phyloP scores from a whole-genome alignment of 2,888 invertebrate species.

The Meteorus cinctellus region DNA sequence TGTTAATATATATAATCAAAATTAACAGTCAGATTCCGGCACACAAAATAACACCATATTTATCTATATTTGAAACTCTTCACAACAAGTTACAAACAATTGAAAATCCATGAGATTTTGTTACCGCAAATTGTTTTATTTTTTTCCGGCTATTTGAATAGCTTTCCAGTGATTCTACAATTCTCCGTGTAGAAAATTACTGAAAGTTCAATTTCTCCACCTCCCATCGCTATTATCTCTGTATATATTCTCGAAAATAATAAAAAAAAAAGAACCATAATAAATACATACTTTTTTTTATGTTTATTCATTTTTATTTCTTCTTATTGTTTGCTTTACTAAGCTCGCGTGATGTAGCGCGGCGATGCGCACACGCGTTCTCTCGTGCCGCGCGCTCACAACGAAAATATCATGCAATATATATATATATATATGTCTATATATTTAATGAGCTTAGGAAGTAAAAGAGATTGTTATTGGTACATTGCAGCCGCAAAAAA shows the following conservation, averaged over 20 bases:
- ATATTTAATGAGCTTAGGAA: not conserved
- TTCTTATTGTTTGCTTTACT: slow-evolving; percentile 2
- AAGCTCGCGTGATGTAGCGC: slow-evolving; percentile 1
- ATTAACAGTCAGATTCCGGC: not conserved
- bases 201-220: too few relatives aligned
- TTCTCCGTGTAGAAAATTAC: not conserved
- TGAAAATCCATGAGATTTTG: not conserved
- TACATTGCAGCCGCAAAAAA: slow-evolving; percentile 38
- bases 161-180: not conserved
- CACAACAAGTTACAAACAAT: not conserved
- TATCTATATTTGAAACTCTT: not conserved
- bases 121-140: not conserved
- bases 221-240: not conserved
- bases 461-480: slow-evolving; percentile 3
- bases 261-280: not conserved
- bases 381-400: slow-evolving; percentile 13
- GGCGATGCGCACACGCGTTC: slow-evolving; percentile 6
- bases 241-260: not conserved
- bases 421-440: not conserved
- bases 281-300: not conserved
- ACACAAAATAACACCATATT: not conserved
- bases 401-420: slow-evolving; percentile 9
- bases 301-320: not conserved
- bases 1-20: not conserved
- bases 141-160: not conserved